phyloP scores from a whole-genome alignment of 2,888 invertebrate genomes.

The Netelia virgata region DNA sequence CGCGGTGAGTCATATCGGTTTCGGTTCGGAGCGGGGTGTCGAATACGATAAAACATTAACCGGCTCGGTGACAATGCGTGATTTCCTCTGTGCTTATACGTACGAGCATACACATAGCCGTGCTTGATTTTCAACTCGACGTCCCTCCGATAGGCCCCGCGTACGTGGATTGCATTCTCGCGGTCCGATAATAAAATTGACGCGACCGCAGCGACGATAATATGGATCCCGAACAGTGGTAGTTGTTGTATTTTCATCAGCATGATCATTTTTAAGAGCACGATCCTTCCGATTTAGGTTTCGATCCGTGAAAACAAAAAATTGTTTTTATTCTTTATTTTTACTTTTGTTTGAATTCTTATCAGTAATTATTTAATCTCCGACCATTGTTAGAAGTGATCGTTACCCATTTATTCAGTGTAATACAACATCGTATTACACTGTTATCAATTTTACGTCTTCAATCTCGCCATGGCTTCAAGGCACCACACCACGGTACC shows the following conservation, averaged over 20 bases:
- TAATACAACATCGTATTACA: too few species aligned
- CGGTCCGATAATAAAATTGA: constrained; percentile 40
- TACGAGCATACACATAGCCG: constrained; percentile 4
- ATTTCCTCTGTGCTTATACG: constrained; percentile 26
- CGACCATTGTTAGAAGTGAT: too few species aligned
- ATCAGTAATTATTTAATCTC: too few species aligned
- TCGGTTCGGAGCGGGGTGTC: constrained; percentile 52
- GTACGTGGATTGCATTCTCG: constrained; percentile 18
- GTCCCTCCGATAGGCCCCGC: background rate
- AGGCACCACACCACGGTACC: too few species aligned
- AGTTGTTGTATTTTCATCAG: background rate
- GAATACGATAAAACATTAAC: constrained; percentile 66
- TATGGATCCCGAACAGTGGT: background rate
- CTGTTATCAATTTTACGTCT: background rate
- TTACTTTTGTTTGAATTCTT: too few species aligned
- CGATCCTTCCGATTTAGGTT: background rate
- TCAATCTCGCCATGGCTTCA: background rate
- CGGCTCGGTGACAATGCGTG: constrained; percentile 52
- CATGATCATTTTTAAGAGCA: background rate
- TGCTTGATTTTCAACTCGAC: background rate
- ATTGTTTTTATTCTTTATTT: too few species aligned
- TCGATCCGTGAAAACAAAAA: too few species aligned
- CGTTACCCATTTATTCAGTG: too few species aligned
- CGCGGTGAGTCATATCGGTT: constrained; percentile 66
- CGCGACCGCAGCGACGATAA: constrained; percentile 4